Percentiles rank a stretch among this genome's conserved stretches.
Conservation (phyloP, 2,113 vertebrate species). For the Cynoglossus semilaevis region DNA sequence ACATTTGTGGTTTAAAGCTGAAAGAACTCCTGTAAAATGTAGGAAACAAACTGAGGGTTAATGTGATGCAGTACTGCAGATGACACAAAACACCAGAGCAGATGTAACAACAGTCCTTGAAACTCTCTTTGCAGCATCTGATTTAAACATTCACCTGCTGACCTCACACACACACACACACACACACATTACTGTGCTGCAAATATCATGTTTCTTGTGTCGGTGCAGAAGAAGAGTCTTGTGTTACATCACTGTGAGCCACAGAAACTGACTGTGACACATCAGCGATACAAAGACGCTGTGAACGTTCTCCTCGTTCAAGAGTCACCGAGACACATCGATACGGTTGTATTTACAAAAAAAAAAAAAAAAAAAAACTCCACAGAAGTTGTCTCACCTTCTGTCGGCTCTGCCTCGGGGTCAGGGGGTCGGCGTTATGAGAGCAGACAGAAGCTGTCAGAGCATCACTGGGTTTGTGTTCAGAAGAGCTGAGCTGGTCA, state of each 20-base stretch:
- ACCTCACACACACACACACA: conserved; percentile 9
- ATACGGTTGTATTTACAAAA: not conserved
- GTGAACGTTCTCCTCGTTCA: conserved; percentile 36
- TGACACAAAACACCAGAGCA: too few species aligned
- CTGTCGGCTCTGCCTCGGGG: conserved; percentile 24
- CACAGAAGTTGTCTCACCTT: conserved; percentile 15
- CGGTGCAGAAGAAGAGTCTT: conserved; percentile 36
- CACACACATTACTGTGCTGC: not conserved
- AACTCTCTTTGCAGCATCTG: too few species aligned
- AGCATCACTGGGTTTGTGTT: not conserved
- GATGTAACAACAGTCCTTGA: not conserved
- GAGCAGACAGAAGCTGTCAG: not conserved
- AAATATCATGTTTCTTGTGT: conserved; percentile 44
- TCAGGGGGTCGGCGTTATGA: conserved; percentile 25
- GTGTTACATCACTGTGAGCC: conserved; percentile 37
- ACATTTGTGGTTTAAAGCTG: conserved; percentile 28
- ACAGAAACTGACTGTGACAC: too few species aligned
- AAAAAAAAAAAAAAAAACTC: too few species aligned
- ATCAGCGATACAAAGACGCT: conserved; percentile 37
- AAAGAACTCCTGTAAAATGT: conserved; percentile 13
- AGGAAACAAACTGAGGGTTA: too few species aligned
- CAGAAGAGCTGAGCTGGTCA: not conserved
- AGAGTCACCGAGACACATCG: conserved; percentile 36
- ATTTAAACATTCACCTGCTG: not conserved
- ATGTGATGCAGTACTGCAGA: too few species aligned